Percentiles rank a stretch among this genome's conserved stretches.
These are phyloP conservation scores for Ochotona curzoniae DNA, from an alignment of 2,113 vertebrate species.

Conservation along the genomic window DNA sequence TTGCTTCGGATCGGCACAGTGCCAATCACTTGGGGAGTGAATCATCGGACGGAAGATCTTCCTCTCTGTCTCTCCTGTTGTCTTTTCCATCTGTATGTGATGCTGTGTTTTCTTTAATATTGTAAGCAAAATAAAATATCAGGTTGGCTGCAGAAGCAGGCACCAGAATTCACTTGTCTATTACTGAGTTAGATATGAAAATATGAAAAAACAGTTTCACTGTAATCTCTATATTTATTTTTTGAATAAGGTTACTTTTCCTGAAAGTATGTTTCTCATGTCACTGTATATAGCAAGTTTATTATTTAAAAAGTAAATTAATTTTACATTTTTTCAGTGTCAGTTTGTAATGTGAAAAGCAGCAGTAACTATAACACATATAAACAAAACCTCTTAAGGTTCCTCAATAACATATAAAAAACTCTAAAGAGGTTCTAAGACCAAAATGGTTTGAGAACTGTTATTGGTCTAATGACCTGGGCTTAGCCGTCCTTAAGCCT, in stretches of 20 bases:
- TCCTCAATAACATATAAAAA: background rate
- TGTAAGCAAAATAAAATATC: background rate
- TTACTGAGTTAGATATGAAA: constrained; percentile 2
- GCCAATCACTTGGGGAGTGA: no score
- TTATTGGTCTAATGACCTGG: background rate
- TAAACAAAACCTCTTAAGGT: background rate
- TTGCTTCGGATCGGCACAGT: no score
- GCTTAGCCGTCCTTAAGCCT: background rate
- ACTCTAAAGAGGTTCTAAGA: background rate
- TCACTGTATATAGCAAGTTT: background rate
- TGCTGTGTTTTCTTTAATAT: constrained; percentile 14
- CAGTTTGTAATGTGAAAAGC: constrained; percentile 13
- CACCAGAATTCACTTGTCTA: background rate
- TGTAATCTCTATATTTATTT: constrained; percentile 35
- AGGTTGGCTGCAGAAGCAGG: background rate
- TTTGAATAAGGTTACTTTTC: constrained; percentile 7
- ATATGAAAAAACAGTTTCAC: background rate
- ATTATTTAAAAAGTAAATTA: background rate
- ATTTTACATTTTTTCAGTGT: background rate
- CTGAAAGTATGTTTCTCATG: background rate
- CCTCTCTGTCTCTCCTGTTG: background rate
- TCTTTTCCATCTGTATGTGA: constrained; percentile 5
- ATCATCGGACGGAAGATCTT: no score
- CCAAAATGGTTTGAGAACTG: constrained; percentile 26
- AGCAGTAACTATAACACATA: background rate